A percentile compares a stretch with the other conserved stretches of the same genome.
These are phyloP conservation scores for Uromys caudimaculatus DNA, from an alignment of 2,797 vertebrate species.

Conservation along the genomic window DNA sequence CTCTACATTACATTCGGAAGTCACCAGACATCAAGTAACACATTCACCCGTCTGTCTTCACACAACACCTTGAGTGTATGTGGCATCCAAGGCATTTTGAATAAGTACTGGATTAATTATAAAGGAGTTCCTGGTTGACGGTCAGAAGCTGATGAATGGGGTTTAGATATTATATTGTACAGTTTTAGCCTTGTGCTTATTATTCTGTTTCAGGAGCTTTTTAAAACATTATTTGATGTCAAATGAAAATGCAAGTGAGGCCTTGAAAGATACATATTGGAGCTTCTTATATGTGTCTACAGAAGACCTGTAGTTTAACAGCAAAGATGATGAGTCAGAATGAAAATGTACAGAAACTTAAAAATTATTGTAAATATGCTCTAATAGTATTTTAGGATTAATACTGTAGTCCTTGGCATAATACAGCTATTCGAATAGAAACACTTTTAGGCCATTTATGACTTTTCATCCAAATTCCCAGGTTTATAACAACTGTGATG, in stretches of 20 bases:
- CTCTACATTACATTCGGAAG: not conserved
- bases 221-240: not conserved
- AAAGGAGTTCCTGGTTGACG: not conserved
- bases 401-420: not conserved
- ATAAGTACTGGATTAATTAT: not conserved
- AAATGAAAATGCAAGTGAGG: not conserved
- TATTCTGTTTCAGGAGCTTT: not conserved
- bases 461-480: not conserved
- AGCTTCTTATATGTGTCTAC: not conserved
- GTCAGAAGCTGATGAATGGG: not conserved
- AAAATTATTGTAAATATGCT: not conserved
- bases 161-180: not conserved
- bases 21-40: not conserved
- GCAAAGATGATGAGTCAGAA: not conserved
- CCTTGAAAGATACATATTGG: not conserved
- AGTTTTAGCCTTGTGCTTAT: not conserved
- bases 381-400: not conserved
- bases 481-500: not conserved
- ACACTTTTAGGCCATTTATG: not conserved
- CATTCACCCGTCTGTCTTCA: not conserved
- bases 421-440: not conserved
- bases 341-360: not conserved
- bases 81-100: not conserved
- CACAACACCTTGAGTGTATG: not conserved
- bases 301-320: not conserved